Evolutionary conservation across 2,888 invertebrate genomes (phyloP).

Genomic region (Drosophila austrosaltans): DNA sequence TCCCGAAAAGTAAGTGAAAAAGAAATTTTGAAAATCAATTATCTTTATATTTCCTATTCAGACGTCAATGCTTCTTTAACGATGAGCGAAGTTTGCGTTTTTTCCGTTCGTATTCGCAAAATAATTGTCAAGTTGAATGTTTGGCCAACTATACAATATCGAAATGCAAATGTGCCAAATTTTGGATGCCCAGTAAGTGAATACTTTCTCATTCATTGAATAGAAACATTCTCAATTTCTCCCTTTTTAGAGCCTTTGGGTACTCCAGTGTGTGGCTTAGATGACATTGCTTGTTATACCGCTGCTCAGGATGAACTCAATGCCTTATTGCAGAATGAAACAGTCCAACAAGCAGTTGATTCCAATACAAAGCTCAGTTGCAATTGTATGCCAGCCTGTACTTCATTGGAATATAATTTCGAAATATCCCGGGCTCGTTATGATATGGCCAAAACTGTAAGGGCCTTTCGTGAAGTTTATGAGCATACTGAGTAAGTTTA

Average conservation of each 20-base stretch:
- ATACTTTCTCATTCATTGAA: background rate
- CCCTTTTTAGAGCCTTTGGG: conserved; percentile 71
- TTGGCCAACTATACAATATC: conserved; percentile 87
- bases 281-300: conserved; percentile 80
- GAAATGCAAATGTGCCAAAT: conserved; percentile 88
- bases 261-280: conserved; percentile 81
- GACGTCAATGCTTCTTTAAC: conserved; percentile 88
- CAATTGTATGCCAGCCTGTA: conserved; percentile 82
- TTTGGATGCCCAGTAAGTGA: conserved; percentile 86
- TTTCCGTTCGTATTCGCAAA: conserved; percentile 88
- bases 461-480: conserved; percentile 75
- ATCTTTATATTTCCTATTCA: conserved; percentile 32
- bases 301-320: conserved; percentile 77
- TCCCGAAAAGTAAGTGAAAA: conserved; percentile 82
- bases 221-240: no score
- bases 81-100: conserved; percentile 87
- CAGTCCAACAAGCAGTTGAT: conserved; percentile 66
- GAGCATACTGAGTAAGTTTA: conserved; percentile 76
- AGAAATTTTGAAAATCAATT: background rate
- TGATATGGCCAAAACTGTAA: conserved; percentile 68
- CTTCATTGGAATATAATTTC: conserved; percentile 81
- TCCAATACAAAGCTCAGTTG: conserved; percentile 68
- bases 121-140: conserved; percentile 90
- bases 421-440: conserved; percentile 80
- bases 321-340: conserved; percentile 74